Conservation (phyloP, 1,140 invertebrate species). For the Laupala kohalensis region DNA sequence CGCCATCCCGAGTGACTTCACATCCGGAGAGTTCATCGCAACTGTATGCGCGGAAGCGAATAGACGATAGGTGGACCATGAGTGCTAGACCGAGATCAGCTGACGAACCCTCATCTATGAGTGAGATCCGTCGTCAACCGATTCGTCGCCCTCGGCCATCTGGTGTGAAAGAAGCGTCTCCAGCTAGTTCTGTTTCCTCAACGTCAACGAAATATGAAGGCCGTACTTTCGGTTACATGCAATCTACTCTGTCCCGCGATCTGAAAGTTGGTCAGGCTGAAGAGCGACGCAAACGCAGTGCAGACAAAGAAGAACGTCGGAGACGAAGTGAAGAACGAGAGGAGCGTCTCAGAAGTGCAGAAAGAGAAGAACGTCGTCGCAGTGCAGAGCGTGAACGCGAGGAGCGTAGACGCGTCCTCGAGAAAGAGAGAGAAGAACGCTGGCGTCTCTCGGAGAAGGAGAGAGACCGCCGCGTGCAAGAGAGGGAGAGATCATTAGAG, state of each 20-base stretch:
- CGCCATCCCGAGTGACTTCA: background rate
- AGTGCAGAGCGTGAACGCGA: too few relatives aligned
- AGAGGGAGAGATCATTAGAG: background rate
- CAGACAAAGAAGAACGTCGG: background rate
- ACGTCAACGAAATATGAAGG: background rate
- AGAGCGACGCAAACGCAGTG: background rate
- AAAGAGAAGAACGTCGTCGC: too few relatives aligned
- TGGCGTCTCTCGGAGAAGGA: too few relatives aligned
- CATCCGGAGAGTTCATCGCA: background rate
- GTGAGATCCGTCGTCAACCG: too few relatives aligned
- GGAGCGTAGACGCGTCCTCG: too few relatives aligned
- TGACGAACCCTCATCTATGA: slow-evolving; percentile 1
- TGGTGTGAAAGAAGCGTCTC: background rate
- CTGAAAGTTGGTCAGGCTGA: slow-evolving; percentile 28
- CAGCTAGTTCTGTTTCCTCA: background rate
- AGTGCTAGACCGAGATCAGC: background rate
- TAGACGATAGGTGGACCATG: slow-evolving; percentile 7
- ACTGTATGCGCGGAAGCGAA: background rate
- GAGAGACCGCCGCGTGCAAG: too few relatives aligned
- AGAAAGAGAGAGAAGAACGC: too few relatives aligned
- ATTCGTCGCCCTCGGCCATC: background rate
- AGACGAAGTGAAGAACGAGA: too few relatives aligned
- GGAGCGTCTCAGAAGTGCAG: too few relatives aligned
- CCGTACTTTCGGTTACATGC: slow-evolving; percentile 28
- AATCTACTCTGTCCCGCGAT: slow-evolving; percentile 32